Evolutionary conservation across 2,113 vertebrate species (phyloP).

Genomic region (Paramormyrops kingsleyae): DNA sequence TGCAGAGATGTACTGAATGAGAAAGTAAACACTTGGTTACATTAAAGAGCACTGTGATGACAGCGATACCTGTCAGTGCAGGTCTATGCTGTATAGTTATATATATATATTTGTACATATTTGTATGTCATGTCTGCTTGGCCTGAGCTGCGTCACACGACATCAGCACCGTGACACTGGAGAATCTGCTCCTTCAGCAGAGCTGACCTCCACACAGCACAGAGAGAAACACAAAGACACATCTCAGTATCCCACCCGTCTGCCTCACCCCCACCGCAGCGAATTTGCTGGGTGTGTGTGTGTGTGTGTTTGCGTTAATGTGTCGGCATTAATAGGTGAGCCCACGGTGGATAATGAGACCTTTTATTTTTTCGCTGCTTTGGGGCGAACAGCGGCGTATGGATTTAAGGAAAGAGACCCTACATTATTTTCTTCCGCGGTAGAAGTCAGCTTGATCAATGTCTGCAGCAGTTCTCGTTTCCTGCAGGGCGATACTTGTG

Average conservation of each 20-base stretch:
- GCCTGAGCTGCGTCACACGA: background rate
- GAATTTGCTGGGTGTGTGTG: background rate
- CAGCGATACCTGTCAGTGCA: background rate
- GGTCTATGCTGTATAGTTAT: background rate
- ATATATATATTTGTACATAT: background rate
- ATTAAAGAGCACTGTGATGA: background rate
- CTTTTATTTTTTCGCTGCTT: background rate
- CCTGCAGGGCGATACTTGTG: conserved; percentile 60
- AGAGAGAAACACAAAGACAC: background rate
- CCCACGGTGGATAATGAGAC: background rate
- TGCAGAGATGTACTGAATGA: background rate
- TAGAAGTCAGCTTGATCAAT: conserved; percentile 72
- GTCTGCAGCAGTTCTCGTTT: conserved; percentile 58
- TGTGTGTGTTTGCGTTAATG: conserved; percentile 8
- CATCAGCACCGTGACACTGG: background rate
- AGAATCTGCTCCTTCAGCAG: background rate
- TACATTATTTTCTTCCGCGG: conserved; percentile 61
- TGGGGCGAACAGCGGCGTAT: background rate
- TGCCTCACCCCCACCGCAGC: background rate
- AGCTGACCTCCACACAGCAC: background rate
- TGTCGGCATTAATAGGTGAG: background rate
- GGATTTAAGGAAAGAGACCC: conserved; percentile 32
- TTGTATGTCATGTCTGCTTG: background rate
- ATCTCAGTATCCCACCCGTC: background rate
- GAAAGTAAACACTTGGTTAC: background rate